Conservation (phyloP, 2,113 vertebrate genomes). For the Megaleporinus macrocephalus region DNA sequence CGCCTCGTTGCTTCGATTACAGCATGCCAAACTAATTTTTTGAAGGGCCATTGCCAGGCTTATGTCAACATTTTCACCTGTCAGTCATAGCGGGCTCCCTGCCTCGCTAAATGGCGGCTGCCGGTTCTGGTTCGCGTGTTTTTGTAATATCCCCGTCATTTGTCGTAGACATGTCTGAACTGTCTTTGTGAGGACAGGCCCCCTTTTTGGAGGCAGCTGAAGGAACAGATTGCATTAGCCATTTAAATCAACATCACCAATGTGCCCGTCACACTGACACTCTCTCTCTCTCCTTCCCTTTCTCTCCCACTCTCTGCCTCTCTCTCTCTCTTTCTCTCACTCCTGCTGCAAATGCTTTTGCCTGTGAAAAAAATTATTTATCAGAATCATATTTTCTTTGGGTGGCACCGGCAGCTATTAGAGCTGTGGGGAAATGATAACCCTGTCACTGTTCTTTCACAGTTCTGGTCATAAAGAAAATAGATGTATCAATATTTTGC, state of each 20-base stretch:
- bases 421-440: conserved; percentile 30
- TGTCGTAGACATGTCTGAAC: conserved; percentile 42
- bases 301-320: conserved; percentile 4
- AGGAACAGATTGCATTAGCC: conserved; percentile 51
- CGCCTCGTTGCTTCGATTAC: conserved; percentile 41
- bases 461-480: conserved; percentile 4
- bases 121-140: conserved; percentile 21
- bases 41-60: conserved; percentile 31
- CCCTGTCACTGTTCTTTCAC: conserved; percentile 23
- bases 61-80: conserved; percentile 42
- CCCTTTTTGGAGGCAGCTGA: conserved; percentile 38
- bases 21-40: conserved; percentile 43
- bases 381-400: conserved; percentile 40
- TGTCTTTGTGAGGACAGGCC: conserved; percentile 38
- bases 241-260: conserved; percentile 58
- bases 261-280: conserved; percentile 32
- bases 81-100: conserved; percentile 29
- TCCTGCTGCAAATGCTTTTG: conserved; percentile 23
- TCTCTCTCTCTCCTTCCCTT: background rate
- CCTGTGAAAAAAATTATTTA: conserved; percentile 48
- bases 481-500: conserved; percentile 5
- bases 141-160: conserved; percentile 47
- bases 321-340: background rate
- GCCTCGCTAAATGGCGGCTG: conserved; percentile 40
- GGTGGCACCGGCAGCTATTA: conserved; percentile 33